Evolutionary conservation across 2,888 invertebrate species (phyloP), one percentile per base, ranked within the genome.

Genomic region (Galerucella pusilla): DNA sequence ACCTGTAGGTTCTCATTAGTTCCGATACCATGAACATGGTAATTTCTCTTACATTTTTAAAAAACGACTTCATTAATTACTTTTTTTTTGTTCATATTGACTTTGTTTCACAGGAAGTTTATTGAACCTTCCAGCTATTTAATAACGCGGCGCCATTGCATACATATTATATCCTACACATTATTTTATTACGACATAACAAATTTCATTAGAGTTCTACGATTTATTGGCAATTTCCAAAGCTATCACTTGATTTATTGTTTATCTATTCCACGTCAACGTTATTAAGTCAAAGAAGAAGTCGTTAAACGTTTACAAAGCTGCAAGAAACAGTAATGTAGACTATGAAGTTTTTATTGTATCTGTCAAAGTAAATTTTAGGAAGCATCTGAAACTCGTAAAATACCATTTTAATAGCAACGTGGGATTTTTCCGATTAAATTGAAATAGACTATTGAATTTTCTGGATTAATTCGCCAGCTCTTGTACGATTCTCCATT

Each of bases 161-260:
- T 28, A 60, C 28, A 60, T 60, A 60, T 20, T 25, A n/a, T 42
- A 16, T 45, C 35, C 35, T 42, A 64, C 42, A 64, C 45, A 42
- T 64, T 16, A 42, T 35, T 64, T 64, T 64, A 64, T 64, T 64
- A 64, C 64, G 45, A 45, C 64, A 60, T 60, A 64, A 64, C 16
- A 45, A 64, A 64, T 42, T 64, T 64, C 35, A 45, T n/a, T 64
- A 64, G 28, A 35, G n/a, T 42, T 45, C 42, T 59, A 59, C n/a
- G 45, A 68, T 68, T 68, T 68, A 68, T 68, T 46, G 73, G 68
- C 68, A 70, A 77, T 75, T 73, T 73, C 20, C 54, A 64, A 57
- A 68, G 61, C 59, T 49, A 63, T 64, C 60, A 57, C 71, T 20
- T 75, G 77, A 77, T 75, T 72, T 77, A 77, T 77, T 68, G 64